Percentiles rank a stretch among this genome's conserved stretches.
phyloP scores from a whole-genome alignment of 64 coral and sea anemone species.

The Exaiptasia diaphana region DNA sequence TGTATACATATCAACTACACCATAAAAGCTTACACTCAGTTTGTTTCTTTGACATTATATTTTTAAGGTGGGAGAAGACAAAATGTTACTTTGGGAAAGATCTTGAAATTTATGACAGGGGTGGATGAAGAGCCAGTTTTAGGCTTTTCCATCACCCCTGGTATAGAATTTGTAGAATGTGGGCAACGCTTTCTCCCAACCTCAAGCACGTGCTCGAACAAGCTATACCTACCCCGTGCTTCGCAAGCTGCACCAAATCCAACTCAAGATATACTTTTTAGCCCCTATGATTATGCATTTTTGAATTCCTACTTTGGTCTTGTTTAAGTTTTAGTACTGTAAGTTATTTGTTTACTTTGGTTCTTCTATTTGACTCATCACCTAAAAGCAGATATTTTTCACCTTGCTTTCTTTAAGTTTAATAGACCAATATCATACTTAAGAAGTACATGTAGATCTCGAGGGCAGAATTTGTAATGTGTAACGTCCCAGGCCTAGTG shows the following conservation, averaged over 20 bases:
- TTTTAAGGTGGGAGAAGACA: slow-evolving; percentile 44
- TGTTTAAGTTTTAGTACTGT: no score
- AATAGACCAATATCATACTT: no score
- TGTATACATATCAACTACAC: no score
- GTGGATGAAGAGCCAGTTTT: slow-evolving; percentile 53
- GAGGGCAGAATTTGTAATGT: no score
- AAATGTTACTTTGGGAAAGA: slow-evolving; percentile 10
- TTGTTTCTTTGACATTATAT: no score
- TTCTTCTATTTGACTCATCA: no score
- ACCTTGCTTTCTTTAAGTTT: no score
- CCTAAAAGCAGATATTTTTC: no score
- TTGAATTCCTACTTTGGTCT: slow-evolving; percentile 1
- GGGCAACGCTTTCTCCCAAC: slow-evolving; percentile 11
- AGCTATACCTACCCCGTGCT: not conserved
- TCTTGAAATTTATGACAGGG: slow-evolving; percentile 29
- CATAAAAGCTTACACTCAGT: no score
- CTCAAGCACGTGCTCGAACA: slow-evolving; percentile 33
- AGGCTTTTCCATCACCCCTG: slow-evolving; percentile 8
- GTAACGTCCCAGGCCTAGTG: no score
- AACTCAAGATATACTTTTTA: not conserved
- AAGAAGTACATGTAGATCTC: no score
- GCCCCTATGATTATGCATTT: slow-evolving; percentile 38
- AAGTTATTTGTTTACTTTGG: no score
- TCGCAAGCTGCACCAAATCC: not conserved
- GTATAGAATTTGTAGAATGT: slow-evolving; percentile 20